Conservation (phyloP, 2,797 vertebrate genomes). For the Syndactyla subalaris region DNA sequence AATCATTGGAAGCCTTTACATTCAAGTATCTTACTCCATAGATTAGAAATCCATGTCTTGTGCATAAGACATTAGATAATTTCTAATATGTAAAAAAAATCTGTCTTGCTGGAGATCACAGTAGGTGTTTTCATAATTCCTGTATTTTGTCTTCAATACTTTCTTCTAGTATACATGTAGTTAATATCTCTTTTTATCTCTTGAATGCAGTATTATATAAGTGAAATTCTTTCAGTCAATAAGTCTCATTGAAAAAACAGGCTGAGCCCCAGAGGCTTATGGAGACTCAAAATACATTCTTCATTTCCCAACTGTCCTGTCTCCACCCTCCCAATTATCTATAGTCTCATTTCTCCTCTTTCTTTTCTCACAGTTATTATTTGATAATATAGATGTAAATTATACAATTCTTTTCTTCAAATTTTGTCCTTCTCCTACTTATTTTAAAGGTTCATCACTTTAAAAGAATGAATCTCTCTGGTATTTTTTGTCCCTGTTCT, state of each 20-base stretch:
- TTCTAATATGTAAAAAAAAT: not conserved
- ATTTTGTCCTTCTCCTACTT: not conserved
- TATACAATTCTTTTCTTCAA: not conserved
- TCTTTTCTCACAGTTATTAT: not conserved
- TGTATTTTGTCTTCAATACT: not conserved
- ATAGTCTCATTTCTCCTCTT: not conserved
- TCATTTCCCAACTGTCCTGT: not conserved
- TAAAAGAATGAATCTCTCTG: not conserved
- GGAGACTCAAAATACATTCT: not conserved
- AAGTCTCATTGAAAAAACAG: not conserved
- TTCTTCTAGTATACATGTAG: not conserved
- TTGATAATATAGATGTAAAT: not conserved
- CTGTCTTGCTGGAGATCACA: not conserved
- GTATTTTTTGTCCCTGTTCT: not conserved
- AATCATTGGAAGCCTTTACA: not conserved
- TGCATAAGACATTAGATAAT: not conserved
- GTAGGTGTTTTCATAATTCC: not conserved
- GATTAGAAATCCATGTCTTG: not conserved
- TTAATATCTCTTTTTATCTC: not conserved
- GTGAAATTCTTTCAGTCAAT: not conserved
- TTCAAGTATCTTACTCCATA: not conserved
- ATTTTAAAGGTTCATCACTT: not conserved
- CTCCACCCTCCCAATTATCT: not conserved
- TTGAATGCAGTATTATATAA: not conserved
- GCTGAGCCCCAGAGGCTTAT: not conserved